These are phyloP conservation scores for Pyrrhura leucotis DNA, from an alignment of 2,797 vertebrate species.

Conservation along the genomic window DNA sequence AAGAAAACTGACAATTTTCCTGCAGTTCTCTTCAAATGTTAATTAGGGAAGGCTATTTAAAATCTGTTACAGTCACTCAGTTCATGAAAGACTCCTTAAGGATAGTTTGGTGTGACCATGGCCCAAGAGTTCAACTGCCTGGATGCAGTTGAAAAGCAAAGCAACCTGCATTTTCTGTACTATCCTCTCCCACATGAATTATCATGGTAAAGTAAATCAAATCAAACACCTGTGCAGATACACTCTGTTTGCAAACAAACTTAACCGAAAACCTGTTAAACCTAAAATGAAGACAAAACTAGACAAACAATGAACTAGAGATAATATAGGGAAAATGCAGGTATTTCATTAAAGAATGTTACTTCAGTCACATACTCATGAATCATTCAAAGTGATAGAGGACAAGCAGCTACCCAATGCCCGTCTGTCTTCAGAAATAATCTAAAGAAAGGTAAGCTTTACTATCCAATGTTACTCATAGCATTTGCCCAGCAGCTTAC, in stretches of 20 bases:
- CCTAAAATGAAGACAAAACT: background rate
- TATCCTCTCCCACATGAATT: background rate
- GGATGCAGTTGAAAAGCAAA: slow-evolving; percentile 1
- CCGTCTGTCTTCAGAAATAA: background rate
- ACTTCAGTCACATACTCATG: background rate
- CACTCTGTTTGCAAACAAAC: background rate
- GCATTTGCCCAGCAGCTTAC: background rate
- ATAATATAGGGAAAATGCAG: background rate
- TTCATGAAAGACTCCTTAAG: background rate
- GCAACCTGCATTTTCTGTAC: background rate
- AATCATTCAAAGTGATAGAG: background rate
- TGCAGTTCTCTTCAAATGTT: background rate
- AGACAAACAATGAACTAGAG: background rate
- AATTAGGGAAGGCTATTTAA: background rate
- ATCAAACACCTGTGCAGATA: background rate
- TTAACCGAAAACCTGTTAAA: background rate
- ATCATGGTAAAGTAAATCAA: background rate
- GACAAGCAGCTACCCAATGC: background rate
- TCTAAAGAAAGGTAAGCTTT: background rate
- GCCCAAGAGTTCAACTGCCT: background rate
- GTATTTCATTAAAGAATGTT: background rate
- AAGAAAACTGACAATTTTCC: background rate
- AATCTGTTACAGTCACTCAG: background rate
- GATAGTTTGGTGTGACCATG: background rate
- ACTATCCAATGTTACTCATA: background rate